Conservation (phyloP, 1,140 invertebrate genomes). For the Panonychus citri region DNA sequence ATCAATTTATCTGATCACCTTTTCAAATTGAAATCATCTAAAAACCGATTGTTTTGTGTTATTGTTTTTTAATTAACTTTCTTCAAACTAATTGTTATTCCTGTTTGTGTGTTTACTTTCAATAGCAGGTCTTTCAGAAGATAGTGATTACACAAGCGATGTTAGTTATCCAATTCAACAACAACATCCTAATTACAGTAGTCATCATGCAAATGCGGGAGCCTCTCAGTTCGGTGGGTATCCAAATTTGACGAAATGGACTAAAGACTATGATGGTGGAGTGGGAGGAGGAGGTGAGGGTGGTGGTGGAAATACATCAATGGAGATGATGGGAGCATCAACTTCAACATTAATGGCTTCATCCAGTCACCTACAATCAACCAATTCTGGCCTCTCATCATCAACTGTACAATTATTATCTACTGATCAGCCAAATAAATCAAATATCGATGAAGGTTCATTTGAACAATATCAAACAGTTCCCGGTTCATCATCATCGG, state of each 20-base stretch:
- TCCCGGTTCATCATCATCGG: no score
- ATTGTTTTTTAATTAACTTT: no score
- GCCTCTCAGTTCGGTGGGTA: slow-evolving; percentile 53
- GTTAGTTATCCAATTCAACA: slow-evolving; percentile 56
- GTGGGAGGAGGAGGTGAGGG: background rate
- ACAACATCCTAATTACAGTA: slow-evolving; percentile 17
- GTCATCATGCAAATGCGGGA: slow-evolving; percentile 41
- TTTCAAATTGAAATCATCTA: no score
- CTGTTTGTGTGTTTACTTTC: slow-evolving; percentile 1
- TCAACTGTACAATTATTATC: no score
- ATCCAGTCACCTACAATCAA: background rate
- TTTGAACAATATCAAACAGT: background rate
- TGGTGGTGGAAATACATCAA: background rate
- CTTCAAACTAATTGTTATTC: background rate
- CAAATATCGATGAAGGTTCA: background rate
- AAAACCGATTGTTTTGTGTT: no score
- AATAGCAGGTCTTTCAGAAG: slow-evolving; percentile 81
- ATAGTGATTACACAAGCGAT: slow-evolving; percentile 88
- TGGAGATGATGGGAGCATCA: background rate
- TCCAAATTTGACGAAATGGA: slow-evolving; percentile 24
- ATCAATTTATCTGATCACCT: no score
- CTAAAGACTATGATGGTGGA: background rate
- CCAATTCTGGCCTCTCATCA: no score
- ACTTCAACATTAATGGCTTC: background rate
- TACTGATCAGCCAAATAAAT: background rate